A percentile compares a stretch with the other conserved stretches of the same genome.
Evolutionary conservation across 37 sponge, comb jelly and placozoan genomes (phyloP).

Genomic region (Ianthella basta): DNA sequence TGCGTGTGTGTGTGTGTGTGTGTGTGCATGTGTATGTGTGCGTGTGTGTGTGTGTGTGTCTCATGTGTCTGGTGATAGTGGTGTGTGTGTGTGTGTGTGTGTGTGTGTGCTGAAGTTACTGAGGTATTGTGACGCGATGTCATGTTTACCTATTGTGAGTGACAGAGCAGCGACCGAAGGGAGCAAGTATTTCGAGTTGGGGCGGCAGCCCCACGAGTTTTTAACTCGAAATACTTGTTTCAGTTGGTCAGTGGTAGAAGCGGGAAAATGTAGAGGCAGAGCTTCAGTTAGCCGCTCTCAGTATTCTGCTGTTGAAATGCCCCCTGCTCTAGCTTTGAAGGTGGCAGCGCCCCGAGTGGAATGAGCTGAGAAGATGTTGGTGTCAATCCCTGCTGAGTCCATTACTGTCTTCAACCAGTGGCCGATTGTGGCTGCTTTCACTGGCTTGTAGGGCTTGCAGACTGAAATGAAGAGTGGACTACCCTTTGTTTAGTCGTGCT

Average conservation of each 20-base stretch:
- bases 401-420: slow-evolving; percentile 33
- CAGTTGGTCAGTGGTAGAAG: slow-evolving; percentile 40
- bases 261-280: slow-evolving; percentile 25
- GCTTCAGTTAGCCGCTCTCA: slow-evolving; percentile 41
- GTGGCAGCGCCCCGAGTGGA: slow-evolving; percentile 35
- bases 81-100: no score
- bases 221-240: no score
- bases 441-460: slow-evolving; percentile 11
- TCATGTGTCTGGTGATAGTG: not conserved
- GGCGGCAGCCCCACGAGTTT: no score
- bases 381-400: slow-evolving; percentile 22
- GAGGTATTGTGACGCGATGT: no score
- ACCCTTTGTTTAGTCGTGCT: no score
- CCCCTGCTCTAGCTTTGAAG: slow-evolving; percentile 22
- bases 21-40: slow-evolving; percentile 24
- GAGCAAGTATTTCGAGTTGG: no score
- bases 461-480: slow-evolving; percentile 34
- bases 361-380: slow-evolving; percentile 31
- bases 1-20: slow-evolving; percentile 34
- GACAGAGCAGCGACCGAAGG: no score
- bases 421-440: slow-evolving; percentile 35
- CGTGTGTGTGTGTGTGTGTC: slow-evolving; percentile 32
- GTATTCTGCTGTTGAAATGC: slow-evolving; percentile 45
- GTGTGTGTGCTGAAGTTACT: no score
- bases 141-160: no score